phyloP scores from a whole-genome alignment of 2,797 vertebrate species.

The Tokudaia tokunoshimensis region DNA sequence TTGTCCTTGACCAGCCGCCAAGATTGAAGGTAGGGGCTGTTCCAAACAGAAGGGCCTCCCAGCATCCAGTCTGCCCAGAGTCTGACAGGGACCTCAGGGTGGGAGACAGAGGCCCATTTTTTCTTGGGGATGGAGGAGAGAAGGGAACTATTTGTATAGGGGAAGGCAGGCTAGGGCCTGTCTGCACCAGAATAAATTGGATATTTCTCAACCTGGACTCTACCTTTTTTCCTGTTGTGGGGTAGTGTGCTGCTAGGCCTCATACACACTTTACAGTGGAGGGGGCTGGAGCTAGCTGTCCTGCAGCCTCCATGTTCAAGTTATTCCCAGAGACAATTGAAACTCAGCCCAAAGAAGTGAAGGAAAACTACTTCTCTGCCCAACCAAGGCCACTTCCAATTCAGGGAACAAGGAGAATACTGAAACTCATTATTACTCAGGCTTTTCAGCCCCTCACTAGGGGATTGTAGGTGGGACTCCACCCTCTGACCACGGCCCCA shows the following conservation, averaged over 20 bases:
- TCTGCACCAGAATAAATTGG: conserved; percentile 68
- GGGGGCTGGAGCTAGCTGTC: background rate
- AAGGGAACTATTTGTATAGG: background rate
- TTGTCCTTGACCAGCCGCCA: background rate
- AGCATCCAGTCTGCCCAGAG: background rate
- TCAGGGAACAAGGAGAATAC: background rate
- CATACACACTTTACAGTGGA: background rate
- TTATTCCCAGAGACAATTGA: background rate
- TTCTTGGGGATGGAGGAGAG: background rate
- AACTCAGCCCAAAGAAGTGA: background rate
- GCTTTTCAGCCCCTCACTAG: background rate
- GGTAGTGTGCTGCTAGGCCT: background rate
- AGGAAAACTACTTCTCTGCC: background rate
- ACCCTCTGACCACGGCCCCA: background rate
- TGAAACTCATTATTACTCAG: too few relatives aligned
- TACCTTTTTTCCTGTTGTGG: background rate
- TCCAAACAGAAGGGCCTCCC: background rate
- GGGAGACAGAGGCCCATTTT: conserved; percentile 27
- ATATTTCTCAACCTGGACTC: background rate
- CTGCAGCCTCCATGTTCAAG: background rate
- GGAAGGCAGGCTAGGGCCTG: conserved; percentile 30
- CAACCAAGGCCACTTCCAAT: background rate
- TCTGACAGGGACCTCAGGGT: background rate
- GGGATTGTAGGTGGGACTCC: background rate
- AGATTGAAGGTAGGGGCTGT: background rate